These are phyloP conservation scores for Enteromius trimaculatus DNA, from an alignment of 2,797 vertebrate genomes.

Conservation along the genomic window DNA sequence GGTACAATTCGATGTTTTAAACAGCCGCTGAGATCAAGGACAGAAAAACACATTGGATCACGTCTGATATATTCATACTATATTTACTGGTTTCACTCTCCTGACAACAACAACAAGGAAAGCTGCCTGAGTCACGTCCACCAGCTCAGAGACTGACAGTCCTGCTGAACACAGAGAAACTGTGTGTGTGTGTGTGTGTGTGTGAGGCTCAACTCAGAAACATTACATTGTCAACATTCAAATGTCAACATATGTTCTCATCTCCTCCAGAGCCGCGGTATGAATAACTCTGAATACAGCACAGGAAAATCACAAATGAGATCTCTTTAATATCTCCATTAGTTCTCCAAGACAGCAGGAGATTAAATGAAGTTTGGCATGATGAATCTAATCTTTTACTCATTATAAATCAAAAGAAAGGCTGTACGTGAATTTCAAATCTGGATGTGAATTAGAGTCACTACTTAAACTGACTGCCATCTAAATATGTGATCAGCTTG, in stretches of 20 bases:
- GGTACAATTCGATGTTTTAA: not conserved
- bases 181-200: not conserved
- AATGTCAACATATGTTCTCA: not conserved
- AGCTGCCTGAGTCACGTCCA: not conserved
- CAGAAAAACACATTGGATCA: not conserved
- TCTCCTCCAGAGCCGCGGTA: not conserved
- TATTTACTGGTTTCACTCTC: not conserved
- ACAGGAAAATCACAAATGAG: not conserved
- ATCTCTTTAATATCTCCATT: not conserved
- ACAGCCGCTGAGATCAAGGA: not conserved
- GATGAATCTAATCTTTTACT: not conserved
- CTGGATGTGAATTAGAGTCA: not conserved
- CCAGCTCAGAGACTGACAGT: constrained; percentile 4
- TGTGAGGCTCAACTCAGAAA: not conserved
- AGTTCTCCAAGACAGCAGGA: not conserved
- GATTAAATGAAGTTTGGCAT: not conserved
- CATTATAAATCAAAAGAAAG: not conserved
- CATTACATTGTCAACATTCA: not conserved
- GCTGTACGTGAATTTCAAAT: not conserved
- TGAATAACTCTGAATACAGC: not conserved
- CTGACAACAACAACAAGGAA: not conserved
- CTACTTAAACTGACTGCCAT: not conserved
- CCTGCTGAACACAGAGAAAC: not conserved
- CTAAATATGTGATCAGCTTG: not conserved
- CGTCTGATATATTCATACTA: not conserved